These are phyloP conservation scores for Colletes collaris DNA, from an alignment of 2,888 invertebrate species.

Conservation along the genomic window DNA sequence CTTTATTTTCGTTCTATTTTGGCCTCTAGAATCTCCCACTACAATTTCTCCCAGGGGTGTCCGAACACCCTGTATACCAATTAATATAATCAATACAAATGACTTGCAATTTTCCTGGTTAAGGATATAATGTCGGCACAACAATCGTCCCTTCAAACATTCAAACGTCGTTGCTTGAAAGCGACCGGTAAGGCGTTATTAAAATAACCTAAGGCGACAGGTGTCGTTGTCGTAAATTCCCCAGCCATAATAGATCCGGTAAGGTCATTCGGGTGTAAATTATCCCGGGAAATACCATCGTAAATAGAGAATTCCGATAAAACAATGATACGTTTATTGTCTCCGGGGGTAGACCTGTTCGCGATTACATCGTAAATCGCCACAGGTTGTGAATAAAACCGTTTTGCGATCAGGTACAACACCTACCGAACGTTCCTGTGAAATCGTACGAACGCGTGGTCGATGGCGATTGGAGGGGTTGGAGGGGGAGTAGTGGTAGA, in stretches of 20 bases:
- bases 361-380: conserved; percentile 18
- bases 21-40: too few species aligned
- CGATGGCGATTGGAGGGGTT: neutral
- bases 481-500: neutral
- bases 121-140: too few species aligned
- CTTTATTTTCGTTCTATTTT: too few species aligned
- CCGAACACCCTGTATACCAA: too few species aligned
- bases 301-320: conserved; percentile 31
- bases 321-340: conserved; percentile 30
- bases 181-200: neutral
- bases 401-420: neutral
- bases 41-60: too few species aligned
- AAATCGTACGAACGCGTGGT: conserved; percentile 6
- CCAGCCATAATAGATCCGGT: conserved; percentile 20
- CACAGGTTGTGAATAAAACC: neutral
- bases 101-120: too few species aligned
- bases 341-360: conserved; percentile 1
- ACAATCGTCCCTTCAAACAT: neutral
- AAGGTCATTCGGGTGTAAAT: conserved; percentile 22
- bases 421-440: too few species aligned
- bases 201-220: conserved; percentile 23
- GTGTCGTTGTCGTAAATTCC: conserved; percentile 37
- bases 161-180: too few species aligned
- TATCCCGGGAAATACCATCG: neutral
- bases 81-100: too few species aligned